Conservation (phyloP, 2,797 vertebrate genomes). For the Harpagifer antarcticus region DNA sequence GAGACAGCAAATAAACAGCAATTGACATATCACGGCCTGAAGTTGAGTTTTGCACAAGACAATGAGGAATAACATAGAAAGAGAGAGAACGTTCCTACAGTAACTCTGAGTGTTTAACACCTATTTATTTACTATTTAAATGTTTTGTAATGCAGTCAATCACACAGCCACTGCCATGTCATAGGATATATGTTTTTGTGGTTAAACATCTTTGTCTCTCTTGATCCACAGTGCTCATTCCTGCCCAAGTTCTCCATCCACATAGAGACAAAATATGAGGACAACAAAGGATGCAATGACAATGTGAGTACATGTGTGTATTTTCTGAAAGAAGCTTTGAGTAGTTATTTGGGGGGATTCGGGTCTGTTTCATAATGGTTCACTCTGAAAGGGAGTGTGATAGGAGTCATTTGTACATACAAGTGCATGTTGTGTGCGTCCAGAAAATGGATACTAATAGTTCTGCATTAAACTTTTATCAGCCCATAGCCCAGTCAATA, state of each 20-base stretch:
- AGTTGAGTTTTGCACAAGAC: not conserved
- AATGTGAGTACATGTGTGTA: constrained; percentile 85
- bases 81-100: not conserved
- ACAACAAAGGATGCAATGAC: constrained; percentile 91
- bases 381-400: not conserved
- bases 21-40: constrained; percentile 8
- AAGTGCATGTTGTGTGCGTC: not conserved
- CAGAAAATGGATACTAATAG: not conserved
- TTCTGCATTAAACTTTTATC: constrained; percentile 9
- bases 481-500: constrained; percentile 3
- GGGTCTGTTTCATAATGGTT: not conserved
- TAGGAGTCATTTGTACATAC: not conserved
- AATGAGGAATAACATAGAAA: not conserved
- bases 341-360: not conserved
- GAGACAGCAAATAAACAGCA: constrained; percentile 1
- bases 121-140: constrained; percentile 4
- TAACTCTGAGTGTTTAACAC: constrained; percentile 1
- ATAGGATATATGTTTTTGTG: not conserved
- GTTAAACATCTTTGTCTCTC: constrained; percentile 22
- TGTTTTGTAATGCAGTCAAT: not conserved
- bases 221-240: constrained; percentile 91
- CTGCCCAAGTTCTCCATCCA: constrained; percentile 97
- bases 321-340: not conserved
- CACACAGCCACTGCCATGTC: not conserved
- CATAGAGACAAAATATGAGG: constrained; percentile 93